These are phyloP conservation scores for Pedetes capensis DNA, from an alignment of 2,113 vertebrate genomes.

Conservation along the genomic window DNA sequence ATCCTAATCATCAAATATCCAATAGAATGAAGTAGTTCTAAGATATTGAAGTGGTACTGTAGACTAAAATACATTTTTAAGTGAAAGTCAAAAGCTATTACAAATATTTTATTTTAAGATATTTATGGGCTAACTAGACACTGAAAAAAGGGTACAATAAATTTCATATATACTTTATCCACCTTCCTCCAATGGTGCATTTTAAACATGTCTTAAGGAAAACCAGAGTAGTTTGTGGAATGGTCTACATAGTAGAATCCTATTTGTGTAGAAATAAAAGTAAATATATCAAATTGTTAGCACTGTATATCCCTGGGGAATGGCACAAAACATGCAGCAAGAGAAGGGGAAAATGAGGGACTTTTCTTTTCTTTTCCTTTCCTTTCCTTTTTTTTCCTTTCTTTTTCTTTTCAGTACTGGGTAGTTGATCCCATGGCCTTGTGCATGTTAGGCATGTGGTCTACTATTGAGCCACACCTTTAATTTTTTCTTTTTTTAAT, in stretches of 20 bases:
- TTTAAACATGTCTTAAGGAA: conserved; percentile 17
- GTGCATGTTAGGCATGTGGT: too few species aligned
- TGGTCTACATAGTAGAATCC: neutral
- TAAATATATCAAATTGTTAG: neutral
- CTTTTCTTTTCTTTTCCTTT: too few species aligned
- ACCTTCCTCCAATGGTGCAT: neutral
- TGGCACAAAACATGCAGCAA: neutral
- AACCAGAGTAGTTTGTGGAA: neutral
- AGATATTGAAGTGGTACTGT: neutral
- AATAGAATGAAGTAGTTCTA: neutral
- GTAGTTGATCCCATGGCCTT: too few species aligned
- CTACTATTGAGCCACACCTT: too few species aligned
- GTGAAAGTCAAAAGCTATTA: neutral
- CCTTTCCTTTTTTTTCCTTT: too few species aligned
- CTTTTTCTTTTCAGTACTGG: too few species aligned
- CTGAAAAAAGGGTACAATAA: neutral
- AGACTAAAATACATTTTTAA: neutral
- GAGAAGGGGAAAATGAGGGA: neutral
- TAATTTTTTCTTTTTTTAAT: too few species aligned
- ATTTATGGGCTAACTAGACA: neutral
- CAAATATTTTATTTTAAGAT: conserved; percentile 1
- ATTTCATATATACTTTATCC: neutral
- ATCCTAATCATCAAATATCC: neutral
- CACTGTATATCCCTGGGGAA: neutral
- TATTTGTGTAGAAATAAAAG: conserved; percentile 38